Conservation (phyloP, 2,113 vertebrate species). For the Entosphenus tridentatus region DNA sequence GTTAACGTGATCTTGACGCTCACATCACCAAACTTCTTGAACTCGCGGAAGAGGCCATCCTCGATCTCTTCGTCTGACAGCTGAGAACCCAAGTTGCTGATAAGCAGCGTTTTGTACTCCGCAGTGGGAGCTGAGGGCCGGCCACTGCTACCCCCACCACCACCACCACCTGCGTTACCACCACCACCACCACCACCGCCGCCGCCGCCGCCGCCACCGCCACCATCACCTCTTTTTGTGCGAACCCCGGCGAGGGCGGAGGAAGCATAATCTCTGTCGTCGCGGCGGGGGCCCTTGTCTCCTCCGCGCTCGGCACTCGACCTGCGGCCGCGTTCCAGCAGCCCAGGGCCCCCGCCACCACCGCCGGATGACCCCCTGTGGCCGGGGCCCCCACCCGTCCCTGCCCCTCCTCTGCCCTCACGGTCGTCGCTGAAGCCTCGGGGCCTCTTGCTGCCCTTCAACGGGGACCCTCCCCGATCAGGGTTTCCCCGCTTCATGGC, state of each 20-base stretch:
- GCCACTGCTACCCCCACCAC: not conserved
- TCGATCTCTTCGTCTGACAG: constrained; percentile 80
- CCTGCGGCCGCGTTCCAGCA: constrained; percentile 1
- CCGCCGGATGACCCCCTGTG: not conserved
- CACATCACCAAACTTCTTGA: constrained; percentile 82
- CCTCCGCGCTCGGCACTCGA: not conserved
- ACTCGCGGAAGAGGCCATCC: constrained; percentile 87
- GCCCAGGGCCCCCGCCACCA: not conserved
- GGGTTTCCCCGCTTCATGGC: too few relatives aligned
- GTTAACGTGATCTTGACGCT: constrained; percentile 59
- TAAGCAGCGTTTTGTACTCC: constrained; percentile 78
- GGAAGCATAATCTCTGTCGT: not conserved
- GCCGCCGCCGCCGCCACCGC: not conserved
- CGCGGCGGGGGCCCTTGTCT: not conserved
- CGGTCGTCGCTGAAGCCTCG: constrained; percentile 2
- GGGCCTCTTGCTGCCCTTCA: not conserved
- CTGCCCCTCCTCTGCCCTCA: not conserved
- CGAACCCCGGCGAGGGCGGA: too few relatives aligned
- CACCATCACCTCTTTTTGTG: not conserved
- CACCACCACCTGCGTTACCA: not conserved
- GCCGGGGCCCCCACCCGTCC: too few relatives aligned
- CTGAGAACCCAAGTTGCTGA: constrained; percentile 73
- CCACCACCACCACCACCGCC: not conserved
- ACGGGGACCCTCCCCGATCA: not conserved
- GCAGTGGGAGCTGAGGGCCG: too few relatives aligned